These are phyloP conservation scores for Xiphophorus couchianus DNA, from an alignment of 2,113 vertebrate genomes.

Conservation along the genomic window DNA sequence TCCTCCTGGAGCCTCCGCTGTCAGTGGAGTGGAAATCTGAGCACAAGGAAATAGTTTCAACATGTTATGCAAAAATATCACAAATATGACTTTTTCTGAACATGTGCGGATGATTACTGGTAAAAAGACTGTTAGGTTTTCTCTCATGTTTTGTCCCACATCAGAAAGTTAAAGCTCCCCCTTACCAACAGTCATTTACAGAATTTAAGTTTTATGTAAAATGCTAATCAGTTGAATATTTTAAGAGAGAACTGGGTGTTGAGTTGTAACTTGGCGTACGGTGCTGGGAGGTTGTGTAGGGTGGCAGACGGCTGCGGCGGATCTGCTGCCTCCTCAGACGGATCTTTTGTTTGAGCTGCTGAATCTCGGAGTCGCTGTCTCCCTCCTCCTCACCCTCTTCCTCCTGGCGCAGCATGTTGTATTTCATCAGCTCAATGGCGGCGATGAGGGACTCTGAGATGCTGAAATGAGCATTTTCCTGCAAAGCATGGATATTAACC, in stretches of 20 bases:
- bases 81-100: background rate
- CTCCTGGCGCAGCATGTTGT: conserved; percentile 88
- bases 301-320: conserved; percentile 82
- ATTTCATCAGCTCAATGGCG: conserved; percentile 98
- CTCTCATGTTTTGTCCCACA: background rate
- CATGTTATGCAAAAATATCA: background rate
- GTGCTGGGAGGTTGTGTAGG: conserved; percentile 52
- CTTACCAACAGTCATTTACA: background rate
- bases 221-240: background rate
- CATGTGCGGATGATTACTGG: background rate
- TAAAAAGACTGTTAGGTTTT: background rate
- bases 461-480: conserved; percentile 99
- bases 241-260: background rate
- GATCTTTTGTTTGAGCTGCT: conserved; percentile 97
- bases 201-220: background rate
- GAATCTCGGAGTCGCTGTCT: conserved; percentile 93
- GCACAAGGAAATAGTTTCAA: background rate
- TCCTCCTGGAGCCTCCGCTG: conserved; percentile 88
- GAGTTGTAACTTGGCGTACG: conserved; percentile 40
- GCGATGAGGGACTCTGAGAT: conserved; percentile 97
- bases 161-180: too few species aligned
- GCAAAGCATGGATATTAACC: conserved; percentile 8
- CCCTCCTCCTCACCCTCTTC: conserved; percentile 85
- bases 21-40: conserved; percentile 86
- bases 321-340: conserved; percentile 93